A percentile compares a stretch with the other conserved stretches of the same genome.
Conservation (phyloP, 2,113 vertebrate species). For the Rostratula benghalensis region DNA sequence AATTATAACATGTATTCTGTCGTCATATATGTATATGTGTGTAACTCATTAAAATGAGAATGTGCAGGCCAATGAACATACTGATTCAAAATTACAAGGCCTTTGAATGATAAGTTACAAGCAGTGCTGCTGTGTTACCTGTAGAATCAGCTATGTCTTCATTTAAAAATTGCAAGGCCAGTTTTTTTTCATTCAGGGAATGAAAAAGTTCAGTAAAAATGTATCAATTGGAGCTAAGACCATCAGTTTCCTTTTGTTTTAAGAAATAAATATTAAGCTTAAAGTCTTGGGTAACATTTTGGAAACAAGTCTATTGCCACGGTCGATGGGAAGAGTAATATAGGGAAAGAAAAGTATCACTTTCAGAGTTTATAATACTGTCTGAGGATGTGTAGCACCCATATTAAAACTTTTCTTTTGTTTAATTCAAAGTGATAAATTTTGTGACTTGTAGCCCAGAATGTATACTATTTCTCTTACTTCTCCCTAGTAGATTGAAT, state of each 20-base stretch:
- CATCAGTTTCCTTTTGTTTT: background rate
- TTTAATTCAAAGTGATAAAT: background rate
- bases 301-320: background rate
- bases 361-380: background rate
- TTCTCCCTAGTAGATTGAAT: background rate
- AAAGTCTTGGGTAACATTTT: background rate
- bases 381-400: background rate
- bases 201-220: background rate
- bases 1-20: background rate
- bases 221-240: background rate
- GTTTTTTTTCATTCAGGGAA: background rate
- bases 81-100: background rate
- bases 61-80: background rate
- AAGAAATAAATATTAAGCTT: background rate
- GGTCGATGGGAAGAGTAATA: background rate
- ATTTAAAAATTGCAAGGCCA: background rate
- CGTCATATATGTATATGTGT: too few relatives aligned
- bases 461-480: background rate
- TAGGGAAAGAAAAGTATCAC: background rate
- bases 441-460: background rate
- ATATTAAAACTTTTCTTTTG: background rate
- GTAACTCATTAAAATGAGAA: background rate
- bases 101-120: background rate
- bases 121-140: background rate
- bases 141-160: background rate